Base-by-base conservation (phyloP, 2,113 vertebrate species). In the Catharus bicknelli region DNA sequence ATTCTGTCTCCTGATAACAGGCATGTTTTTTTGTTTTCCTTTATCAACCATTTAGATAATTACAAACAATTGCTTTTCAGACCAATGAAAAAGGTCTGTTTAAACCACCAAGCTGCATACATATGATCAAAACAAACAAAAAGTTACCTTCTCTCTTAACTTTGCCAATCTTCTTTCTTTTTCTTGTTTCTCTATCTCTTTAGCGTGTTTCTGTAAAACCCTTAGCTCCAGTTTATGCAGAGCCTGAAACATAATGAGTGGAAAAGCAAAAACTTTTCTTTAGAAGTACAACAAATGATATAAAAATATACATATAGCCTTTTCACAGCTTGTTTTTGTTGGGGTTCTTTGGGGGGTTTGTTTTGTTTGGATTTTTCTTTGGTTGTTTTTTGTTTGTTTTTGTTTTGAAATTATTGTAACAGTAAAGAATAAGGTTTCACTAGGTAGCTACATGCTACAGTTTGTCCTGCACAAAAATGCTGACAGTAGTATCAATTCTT, bases 101-200 rank as follows among this genome's bases (percentile, higher is more conserved):
- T 50, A 57, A 82, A 40, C 9, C 29, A 67, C 4, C 21, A 64
- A 38, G 2, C 13, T 40, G 25, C 40, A 45, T 15, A 23, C 4
- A 36, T 4, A 5, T 27, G 11, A 42, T 32, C 51, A 57, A 51
- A 82, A 51, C 7, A 70, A 58, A 63, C 10, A 38, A 38, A 38
- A 45, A n/a, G 6, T 77, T 92, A 99, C 99, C 98, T 98, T 99
- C 76, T 98, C 97, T 95, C 98, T 99, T 42, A 99, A 84, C 81
- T 97, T 98, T 32, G 96, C 64, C n/a, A 98, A 68, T 89, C 96
- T 97, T 93, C 93, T 98, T 94, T 98, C 97, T 95, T 97, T 97
- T 93, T 98, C 97, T 83, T 58, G 73, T 64, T 98, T 98, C 91
- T 98, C 97, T 72, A 94, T 91, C 94, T 98, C 98, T 86, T 97